Evolutionary conservation across 2,113 vertebrate genomes (phyloP), one percentile per base, ranked within the genome.

Genomic region (Leptocoma aspasia): DNA sequence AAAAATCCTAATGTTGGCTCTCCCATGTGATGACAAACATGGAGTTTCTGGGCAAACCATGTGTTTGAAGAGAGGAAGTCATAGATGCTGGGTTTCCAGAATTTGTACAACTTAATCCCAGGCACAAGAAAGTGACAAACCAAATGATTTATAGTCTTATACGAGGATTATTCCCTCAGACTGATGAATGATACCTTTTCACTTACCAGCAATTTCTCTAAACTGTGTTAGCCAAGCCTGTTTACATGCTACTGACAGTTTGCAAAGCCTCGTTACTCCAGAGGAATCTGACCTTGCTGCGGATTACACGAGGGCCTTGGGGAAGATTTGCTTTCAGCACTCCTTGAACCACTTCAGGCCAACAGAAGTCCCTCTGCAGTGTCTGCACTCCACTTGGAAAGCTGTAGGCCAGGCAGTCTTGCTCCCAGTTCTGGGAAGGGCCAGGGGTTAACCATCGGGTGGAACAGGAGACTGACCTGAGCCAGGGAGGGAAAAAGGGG

Each of bases 21-120:
- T 80, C 35, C 39, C 21, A 2, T 15, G 30, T 15, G 39, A 66
- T 17, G 1, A 2, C 2, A 1, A 37, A 44, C 0, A 0, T 3
- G 3, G 18, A 59, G 49, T 57, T 93, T 86, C 82, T 42, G 44
- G 63, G 21, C 26, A n/a, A 82, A 57, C 59, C n/a, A 11, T 5
- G 30, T 31, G n/a, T 82, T 76, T 44, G 64, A 75, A 45, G 30
- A 76, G 61, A 69, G 31, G 49, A 85, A 88, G n/a, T 57, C 37
- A 42, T 22, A 70, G 77, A 33, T 63, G n/a, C 54, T 49, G n/a
- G 12, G 1, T 69, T 86, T 80, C 71, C 63, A 45, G 71, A 88
- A 65, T 44, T 57, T 17, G 24, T 76, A 37, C 39, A 21, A 7
- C 21, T 44, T 79, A 85, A 81, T 91, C 82, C 63, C n/a, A 50